Conservation (phyloP, 2,113 vertebrate genomes). For the Psammodynastes pulverulentus region DNA sequence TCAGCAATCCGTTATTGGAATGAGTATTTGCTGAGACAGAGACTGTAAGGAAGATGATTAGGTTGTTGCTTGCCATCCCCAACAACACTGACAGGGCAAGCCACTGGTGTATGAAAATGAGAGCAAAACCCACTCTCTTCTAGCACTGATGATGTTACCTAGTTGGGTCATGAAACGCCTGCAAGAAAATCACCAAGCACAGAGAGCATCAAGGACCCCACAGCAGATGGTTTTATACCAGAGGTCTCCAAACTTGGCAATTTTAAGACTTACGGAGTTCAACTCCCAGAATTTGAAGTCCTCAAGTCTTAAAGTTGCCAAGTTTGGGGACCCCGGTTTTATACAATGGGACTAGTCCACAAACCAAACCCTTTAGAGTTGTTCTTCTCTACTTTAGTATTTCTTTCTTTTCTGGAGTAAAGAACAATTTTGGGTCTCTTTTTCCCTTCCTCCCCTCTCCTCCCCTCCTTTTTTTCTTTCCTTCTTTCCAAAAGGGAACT, state of each 20-base stretch:
- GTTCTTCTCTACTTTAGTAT: background rate
- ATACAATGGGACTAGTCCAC: constrained; percentile 36
- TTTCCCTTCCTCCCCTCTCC: background rate
- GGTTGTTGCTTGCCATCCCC: background rate
- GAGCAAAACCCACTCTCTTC: background rate
- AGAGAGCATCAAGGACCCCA: background rate
- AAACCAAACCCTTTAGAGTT: constrained; percentile 19
- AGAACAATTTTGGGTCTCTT: background rate
- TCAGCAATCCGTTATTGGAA: background rate
- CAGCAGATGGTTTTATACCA: constrained; percentile 51
- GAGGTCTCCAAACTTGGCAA: too few species aligned
- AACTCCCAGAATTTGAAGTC: too few species aligned
- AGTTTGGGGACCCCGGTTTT: too few species aligned
- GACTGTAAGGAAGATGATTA: background rate
- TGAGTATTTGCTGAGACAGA: background rate
- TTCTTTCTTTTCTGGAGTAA: background rate
- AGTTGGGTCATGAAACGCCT: background rate
- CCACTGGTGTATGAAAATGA: background rate
- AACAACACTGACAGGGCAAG: background rate
- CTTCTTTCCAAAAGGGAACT: constrained; percentile 6
- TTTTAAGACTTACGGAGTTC: too few species aligned
- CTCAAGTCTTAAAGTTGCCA: too few species aligned
- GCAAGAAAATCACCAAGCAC: too few species aligned
- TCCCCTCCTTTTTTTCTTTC: background rate
- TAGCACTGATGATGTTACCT: background rate